Evolutionary conservation across 2,113 vertebrate genomes (phyloP), one percentile per base, ranked within the genome.

Genomic region (Amphilophus citrinellus): DNA sequence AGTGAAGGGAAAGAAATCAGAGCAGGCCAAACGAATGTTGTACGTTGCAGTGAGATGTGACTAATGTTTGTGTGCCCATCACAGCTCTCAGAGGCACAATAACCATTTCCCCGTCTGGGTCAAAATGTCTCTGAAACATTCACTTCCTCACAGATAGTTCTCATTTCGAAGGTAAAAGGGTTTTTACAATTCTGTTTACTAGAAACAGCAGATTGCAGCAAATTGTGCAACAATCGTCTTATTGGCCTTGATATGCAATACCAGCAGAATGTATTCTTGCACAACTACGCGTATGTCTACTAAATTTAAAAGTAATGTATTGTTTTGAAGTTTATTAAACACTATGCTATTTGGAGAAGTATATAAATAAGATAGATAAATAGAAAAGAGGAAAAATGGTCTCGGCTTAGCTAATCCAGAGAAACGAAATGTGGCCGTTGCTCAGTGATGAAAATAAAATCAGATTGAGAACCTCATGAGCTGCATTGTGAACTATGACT

Each of bases 71-170:
- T 7, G n/a, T 82, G 83, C 27, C 80, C 37, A 66, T 89, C 22
- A 18, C 35, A 53, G 50, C 82, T 88, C 92, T 88, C 30, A 87
- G 90, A 86, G 87, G 88, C 88, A 90, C 84, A 83, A 83, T 76
- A 83, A 92, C 87, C 92, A 90, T 95, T 95, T 94, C 94, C 94
- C 37, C 73, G 95, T 96, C 95, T 96, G 94, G 93, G 91, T 92
- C 91, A 92, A 91, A 93, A 87, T 76, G 91, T 95, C 94, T 93
- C 75, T 5, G 82, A 80, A 73, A 84, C 87, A 93, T 86, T 91
- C 91, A 91, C 94, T 96, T 96, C 96, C 95, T 94, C 94, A 88
- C 88, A 91, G 30, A 91, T 84, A 93, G 93, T 96, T 96, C 95
- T 95, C 94, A 93, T 95, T 96, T 95, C 61, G 86, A 82, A 83